Percentiles rank a stretch among this genome's conserved stretches.
Conservation (phyloP, 2,113 vertebrate species). For the Orycteropus afer region DNA sequence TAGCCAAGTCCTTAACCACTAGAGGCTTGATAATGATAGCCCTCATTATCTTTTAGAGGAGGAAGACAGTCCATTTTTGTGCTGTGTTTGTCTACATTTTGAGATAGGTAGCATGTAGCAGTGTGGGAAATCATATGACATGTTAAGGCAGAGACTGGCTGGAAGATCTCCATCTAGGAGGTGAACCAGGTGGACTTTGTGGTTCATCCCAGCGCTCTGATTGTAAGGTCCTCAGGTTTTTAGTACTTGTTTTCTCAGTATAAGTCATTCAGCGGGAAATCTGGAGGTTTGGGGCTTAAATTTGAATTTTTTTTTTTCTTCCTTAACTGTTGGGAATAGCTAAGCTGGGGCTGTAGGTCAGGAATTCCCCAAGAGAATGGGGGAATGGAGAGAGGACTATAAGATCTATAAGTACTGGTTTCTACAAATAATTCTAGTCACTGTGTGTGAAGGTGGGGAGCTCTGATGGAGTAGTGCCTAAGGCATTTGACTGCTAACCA, state of each 20-base stretch:
- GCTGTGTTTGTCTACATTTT: not conserved
- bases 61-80: not conserved
- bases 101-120: not conserved
- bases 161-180: not conserved
- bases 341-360: not conserved
- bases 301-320: not conserved
- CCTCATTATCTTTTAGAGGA: not conserved
- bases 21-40: not conserved
- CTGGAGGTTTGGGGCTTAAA: constrained; percentile 5
- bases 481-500: too few species aligned
- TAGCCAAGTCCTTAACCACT: too few species aligned
- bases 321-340: not conserved
- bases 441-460: too few species aligned
- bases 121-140: not conserved
- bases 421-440: constrained; percentile 28
- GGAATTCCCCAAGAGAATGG: not conserved
- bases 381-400: not conserved
- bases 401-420: not conserved
- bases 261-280: not conserved
- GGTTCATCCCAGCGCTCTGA: not conserved
- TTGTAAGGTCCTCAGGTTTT: not conserved
- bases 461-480: too few species aligned
- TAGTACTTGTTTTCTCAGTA: not conserved
- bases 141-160: not conserved
- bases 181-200: not conserved